Evolutionary conservation across 35 echinoderm and acorn worm species (phyloP).

Genomic region (Apostichopus parvimensis): DNA sequence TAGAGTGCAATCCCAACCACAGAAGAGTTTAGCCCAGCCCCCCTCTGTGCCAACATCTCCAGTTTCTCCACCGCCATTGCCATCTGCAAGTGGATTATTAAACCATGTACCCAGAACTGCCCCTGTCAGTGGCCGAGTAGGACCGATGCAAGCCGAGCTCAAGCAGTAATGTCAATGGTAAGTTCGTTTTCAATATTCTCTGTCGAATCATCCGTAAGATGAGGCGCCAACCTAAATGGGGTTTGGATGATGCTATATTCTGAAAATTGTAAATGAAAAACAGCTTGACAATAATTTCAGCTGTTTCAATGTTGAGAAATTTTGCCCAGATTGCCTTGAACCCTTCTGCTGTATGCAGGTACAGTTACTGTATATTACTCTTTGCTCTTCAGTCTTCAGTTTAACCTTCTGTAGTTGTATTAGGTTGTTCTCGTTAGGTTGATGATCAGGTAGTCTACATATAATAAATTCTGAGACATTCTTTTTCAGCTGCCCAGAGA

Average conservation of each 20-base stretch:
- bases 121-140: not conserved
- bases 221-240: not conserved
- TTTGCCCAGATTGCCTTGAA: too few relatives aligned
- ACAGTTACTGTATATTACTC: too few relatives aligned
- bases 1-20: not conserved
- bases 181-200: not conserved
- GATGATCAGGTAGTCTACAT: not conserved
- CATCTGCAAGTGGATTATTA: conserved; percentile 8
- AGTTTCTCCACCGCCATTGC: not conserved
- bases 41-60: too few relatives aligned
- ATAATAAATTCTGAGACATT: not conserved
- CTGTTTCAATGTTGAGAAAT: too few relatives aligned
- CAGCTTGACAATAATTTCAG: not conserved
- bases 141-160: not conserved
- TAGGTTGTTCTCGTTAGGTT: not conserved
- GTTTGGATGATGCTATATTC: not conserved
- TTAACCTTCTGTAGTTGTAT: not conserved
- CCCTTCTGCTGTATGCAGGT: too few relatives aligned
- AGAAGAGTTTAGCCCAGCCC: too few relatives aligned
- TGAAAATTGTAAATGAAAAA: not conserved
- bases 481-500: conserved; percentile 20
- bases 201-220: not conserved
- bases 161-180: conserved; percentile 1
- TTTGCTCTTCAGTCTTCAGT: too few relatives aligned
- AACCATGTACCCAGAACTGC: not conserved